Evolutionary conservation across 2,113 vertebrate genomes (phyloP).

Genomic region (Microcebus lehilahytsara): DNA sequence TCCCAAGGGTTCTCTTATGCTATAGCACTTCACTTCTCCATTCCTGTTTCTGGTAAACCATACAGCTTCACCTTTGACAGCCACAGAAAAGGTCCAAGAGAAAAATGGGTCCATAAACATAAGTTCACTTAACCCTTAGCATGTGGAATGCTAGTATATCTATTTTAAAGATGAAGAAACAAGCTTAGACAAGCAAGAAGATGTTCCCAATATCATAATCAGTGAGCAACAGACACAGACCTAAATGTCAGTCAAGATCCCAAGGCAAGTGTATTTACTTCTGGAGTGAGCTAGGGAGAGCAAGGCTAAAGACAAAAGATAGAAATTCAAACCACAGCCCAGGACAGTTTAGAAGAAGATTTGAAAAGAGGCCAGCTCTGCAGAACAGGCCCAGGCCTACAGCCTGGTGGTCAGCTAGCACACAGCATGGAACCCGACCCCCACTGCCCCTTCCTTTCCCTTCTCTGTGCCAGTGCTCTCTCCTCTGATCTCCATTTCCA

Average conservation of each 20-base stretch:
- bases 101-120: not conserved
- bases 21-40: not conserved
- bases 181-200: not conserved
- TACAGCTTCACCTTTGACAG: not conserved
- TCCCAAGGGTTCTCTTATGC: not conserved
- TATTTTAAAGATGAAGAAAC: not conserved
- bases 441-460: not conserved
- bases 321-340: slow-evolving; percentile 2
- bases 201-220: not conserved
- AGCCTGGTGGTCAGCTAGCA: not conserved
- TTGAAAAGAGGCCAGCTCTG: not conserved
- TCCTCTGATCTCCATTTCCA: not conserved
- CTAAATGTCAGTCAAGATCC: not conserved
- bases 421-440: accelerated
- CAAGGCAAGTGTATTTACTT: not conserved
- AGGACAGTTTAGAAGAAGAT: not conserved
- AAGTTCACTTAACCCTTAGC: not conserved
- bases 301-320: not conserved
- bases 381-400: slow-evolving; percentile 10
- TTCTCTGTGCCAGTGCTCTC: not conserved
- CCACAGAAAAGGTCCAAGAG: not conserved
- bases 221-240: not conserved
- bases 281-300: not conserved
- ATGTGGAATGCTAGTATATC: no score
- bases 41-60: not conserved